Evolutionary conservation across 2,888 invertebrate species (phyloP).

Genomic region (Matsumyia berberina): DNA sequence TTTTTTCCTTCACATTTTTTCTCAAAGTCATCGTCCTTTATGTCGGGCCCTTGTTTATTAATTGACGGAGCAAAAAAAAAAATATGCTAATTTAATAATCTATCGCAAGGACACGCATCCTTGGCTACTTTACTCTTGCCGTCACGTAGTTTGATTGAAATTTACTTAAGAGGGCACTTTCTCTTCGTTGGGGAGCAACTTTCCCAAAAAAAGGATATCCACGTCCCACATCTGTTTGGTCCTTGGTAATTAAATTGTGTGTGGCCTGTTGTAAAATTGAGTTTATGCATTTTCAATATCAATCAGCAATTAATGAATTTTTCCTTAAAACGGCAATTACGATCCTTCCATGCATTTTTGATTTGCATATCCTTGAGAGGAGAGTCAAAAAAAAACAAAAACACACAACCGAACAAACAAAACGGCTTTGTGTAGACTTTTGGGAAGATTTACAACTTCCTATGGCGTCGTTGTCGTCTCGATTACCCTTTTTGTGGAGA

Average conservation of each 20-base stretch:
- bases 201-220: slow-evolving; percentile 38
- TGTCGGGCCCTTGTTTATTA: slow-evolving; percentile 54
- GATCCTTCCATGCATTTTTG: slow-evolving; percentile 40
- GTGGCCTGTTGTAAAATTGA: slow-evolving; percentile 34
- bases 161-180: slow-evolving; percentile 38
- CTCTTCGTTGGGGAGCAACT: slow-evolving; percentile 16
- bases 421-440: slow-evolving; percentile 47
- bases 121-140: slow-evolving; percentile 47
- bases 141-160: slow-evolving; percentile 69
- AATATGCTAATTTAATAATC: slow-evolving; percentile 74
- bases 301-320: slow-evolving; percentile 70
- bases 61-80: slow-evolving; percentile 44
- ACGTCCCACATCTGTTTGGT: slow-evolving; percentile 48
- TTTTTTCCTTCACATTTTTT: slow-evolving; percentile 3
- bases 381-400: neutral
- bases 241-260: slow-evolving; percentile 58
- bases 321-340: slow-evolving; percentile 46
- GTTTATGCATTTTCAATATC: slow-evolving; percentile 66
- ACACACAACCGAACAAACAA: neutral
- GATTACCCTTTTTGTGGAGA: slow-evolving; percentile 66
- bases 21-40: slow-evolving; percentile 46
- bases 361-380: slow-evolving; percentile 55
- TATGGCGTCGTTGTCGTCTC: slow-evolving; percentile 45
- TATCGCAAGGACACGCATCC: slow-evolving; percentile 63
- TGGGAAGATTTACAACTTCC: slow-evolving; percentile 70